A percentile compares a stretch with the other conserved stretches of the same genome.
Conservation (phyloP, 2,888 invertebrate species). For the Ormyrus pomaceus region DNA sequence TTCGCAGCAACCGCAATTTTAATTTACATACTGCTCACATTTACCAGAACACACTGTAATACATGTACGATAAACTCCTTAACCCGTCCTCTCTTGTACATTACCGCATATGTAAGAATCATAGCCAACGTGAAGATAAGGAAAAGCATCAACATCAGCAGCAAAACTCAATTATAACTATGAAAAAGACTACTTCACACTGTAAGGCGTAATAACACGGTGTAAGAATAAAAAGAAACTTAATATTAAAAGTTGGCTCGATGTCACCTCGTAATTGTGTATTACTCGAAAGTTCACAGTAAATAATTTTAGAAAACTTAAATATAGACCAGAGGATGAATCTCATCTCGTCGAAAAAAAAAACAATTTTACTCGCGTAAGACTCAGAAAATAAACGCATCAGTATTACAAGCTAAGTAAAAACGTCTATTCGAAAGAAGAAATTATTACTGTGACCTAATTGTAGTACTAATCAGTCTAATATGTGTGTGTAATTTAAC, state of each 20-base stretch:
- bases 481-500: constrained; percentile 41
- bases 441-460: constrained; percentile 54
- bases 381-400: constrained; percentile 7
- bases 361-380: neutral
- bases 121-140: neutral
- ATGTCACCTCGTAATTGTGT: constrained; percentile 44
- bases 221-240: constrained; percentile 48
- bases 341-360: neutral
- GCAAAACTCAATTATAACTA: constrained; percentile 9
- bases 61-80: constrained; percentile 45
- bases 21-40: neutral
- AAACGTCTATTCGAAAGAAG: constrained; percentile 34
- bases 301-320: constrained; percentile 46
- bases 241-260: constrained; percentile 38
- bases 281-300: constrained; percentile 50
- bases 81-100: constrained; percentile 52
- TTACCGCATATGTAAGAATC: constrained; percentile 16
- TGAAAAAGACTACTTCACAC: constrained; percentile 15
- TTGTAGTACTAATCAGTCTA: constrained; percentile 50
- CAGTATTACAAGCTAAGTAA: constrained; percentile 44
- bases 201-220: constrained; percentile 39
- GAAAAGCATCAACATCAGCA: too few species aligned
- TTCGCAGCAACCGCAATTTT: too few species aligned
- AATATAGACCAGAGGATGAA: neutral
- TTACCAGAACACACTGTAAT: constrained; percentile 22